These are phyloP conservation scores for Mionectes olivaceus DNA, from an alignment of 2,797 vertebrate species.

Conservation along the genomic window DNA sequence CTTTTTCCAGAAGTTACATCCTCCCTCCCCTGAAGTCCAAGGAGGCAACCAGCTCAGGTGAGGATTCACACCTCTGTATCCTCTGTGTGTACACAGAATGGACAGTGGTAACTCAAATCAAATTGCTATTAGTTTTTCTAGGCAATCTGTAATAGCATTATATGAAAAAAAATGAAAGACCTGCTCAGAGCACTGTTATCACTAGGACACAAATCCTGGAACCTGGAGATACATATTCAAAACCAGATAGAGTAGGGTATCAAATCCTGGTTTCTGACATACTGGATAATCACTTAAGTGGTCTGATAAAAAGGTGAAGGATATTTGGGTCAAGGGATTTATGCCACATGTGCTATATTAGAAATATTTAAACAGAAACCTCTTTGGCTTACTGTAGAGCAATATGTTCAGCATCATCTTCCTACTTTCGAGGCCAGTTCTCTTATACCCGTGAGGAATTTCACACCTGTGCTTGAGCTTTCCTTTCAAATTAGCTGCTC, in stretches of 20 bases:
- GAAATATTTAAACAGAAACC: not conserved
- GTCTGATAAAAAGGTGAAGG: not conserved
- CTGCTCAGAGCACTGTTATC: not conserved
- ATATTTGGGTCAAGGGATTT: not conserved
- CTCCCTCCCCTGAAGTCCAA: not conserved
- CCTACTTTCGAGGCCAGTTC: constrained; percentile 12
- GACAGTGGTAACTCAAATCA: not conserved
- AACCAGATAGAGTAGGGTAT: not conserved
- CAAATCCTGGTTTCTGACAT: not conserved
- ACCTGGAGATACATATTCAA: not conserved
- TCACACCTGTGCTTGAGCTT: constrained; percentile 60
- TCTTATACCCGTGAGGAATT: constrained; percentile 29
- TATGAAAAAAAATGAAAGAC: not conserved
- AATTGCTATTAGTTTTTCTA: not conserved
- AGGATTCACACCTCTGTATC: not conserved
- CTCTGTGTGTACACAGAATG: fast-evolving
- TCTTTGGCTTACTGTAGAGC: not conserved
- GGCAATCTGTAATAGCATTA: not conserved
- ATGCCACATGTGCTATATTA: not conserved
- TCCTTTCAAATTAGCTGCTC: constrained; percentile 66
- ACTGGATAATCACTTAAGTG: not conserved
- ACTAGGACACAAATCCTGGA: not conserved
- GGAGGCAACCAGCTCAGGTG: not conserved
- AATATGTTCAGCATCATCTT: not conserved
- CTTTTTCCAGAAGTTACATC: not conserved